Percentiles rank a stretch among this genome's conserved stretches.
These are phyloP conservation scores for Saturnia pavonia DNA, from an alignment of 2,888 invertebrate genomes.

Conservation along the genomic window DNA sequence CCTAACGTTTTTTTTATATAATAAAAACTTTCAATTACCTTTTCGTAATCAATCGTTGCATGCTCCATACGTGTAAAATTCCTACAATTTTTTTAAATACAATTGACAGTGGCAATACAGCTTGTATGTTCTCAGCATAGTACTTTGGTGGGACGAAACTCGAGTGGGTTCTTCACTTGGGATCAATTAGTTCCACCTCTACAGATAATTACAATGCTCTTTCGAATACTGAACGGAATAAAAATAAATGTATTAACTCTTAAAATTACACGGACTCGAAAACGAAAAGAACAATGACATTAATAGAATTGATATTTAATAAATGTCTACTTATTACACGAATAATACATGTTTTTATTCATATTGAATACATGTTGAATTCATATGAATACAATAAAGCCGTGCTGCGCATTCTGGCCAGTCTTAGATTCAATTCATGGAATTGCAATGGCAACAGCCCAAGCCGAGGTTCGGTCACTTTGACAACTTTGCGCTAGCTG, in stretches of 20 bases:
- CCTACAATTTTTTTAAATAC: background rate
- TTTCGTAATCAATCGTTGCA: background rate
- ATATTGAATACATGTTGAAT: no score
- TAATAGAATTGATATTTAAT: background rate
- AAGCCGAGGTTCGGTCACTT: no score
- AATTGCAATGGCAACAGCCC: no score
- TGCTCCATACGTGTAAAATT: background rate
- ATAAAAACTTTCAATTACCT: no score
- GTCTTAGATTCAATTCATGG: no score
- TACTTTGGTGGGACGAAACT: conserved; percentile 39
- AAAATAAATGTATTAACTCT: background rate
- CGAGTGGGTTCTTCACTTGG: conserved; percentile 57
- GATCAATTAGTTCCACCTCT: conserved; percentile 62
- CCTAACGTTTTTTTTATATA: background rate
- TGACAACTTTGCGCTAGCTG: no score
- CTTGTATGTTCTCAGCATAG: conserved; percentile 28
- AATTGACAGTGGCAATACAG: background rate
- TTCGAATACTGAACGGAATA: conserved; percentile 14
- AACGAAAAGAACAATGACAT: background rate
- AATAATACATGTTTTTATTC: no score
- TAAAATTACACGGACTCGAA: background rate
- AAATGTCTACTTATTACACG: background rate
- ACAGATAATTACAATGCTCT: conserved; percentile 28
- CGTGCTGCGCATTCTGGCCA: no score
- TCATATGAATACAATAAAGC: no score